Evolutionary conservation across 1,140 invertebrate genomes (phyloP).

Genomic region (Drosophila nasuta): DNA sequence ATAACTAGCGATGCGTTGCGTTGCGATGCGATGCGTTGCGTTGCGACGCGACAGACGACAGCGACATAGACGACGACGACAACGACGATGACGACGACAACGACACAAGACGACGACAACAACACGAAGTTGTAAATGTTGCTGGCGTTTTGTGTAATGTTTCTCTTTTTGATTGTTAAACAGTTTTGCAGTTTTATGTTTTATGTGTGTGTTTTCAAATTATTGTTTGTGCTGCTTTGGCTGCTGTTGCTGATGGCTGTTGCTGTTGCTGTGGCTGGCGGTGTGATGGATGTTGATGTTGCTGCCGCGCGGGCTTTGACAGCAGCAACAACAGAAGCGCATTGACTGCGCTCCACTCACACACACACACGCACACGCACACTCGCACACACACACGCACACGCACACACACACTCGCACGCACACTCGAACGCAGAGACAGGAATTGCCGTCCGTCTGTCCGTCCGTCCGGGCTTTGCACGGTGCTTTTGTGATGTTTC

Average conservation of each 20-base stretch:
- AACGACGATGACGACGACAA: constrained; percentile 28
- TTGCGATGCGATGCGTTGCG: constrained; percentile 9
- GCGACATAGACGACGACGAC: constrained; percentile 23
- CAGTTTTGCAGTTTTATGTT: constrained; percentile 35
- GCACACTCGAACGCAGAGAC: constrained; percentile 38
- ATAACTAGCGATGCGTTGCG: constrained; percentile 23
- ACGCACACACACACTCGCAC: constrained; percentile 1
- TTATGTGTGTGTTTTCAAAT: neutral
- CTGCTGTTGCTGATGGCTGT: neutral
- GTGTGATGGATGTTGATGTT: constrained; percentile 6
- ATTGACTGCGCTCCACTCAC: constrained; percentile 26
- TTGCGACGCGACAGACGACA: constrained; percentile 5
- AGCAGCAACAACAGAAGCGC: constrained; percentile 20
- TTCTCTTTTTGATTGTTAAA: constrained; percentile 32
- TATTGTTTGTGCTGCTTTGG: constrained; percentile 6
- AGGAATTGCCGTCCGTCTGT: constrained; percentile 66
- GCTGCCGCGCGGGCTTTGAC: constrained; percentile 20
- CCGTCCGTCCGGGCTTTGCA: constrained; percentile 70
- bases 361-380: constrained; percentile 42
- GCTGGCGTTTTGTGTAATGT: constrained; percentile 9
- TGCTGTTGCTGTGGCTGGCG: constrained; percentile 4
- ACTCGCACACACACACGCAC: constrained; percentile 36
- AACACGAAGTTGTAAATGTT: constrained; percentile 24
- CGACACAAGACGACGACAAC: constrained; percentile 14
- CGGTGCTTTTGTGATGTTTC: constrained; percentile 75